These are phyloP conservation scores for Aspidiotus rigidus DNA, from an alignment of 2,888 invertebrate species.

Conservation along the genomic window DNA sequence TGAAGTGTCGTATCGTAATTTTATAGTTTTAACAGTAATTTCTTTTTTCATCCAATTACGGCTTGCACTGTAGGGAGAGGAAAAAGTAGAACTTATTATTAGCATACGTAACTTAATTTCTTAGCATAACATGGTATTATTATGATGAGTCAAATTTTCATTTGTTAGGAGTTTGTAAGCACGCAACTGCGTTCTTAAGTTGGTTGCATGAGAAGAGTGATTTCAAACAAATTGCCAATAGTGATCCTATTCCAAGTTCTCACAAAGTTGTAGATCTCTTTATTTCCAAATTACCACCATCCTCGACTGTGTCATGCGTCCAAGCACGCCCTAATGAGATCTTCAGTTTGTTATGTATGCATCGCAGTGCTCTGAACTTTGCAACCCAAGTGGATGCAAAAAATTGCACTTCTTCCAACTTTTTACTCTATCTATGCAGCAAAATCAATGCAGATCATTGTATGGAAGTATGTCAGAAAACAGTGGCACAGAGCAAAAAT, in stretches of 20 bases:
- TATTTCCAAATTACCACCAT: background rate
- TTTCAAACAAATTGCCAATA: background rate
- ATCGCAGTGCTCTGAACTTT: background rate
- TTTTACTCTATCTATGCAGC: background rate
- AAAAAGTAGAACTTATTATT: no score
- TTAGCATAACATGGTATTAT: no score
- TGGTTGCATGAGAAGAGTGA: constrained; percentile 37
- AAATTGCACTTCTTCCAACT: background rate
- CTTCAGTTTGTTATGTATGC: background rate
- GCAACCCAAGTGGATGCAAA: background rate
- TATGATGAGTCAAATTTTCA: no score
- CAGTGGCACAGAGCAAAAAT: constrained; percentile 25
- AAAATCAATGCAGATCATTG: background rate
- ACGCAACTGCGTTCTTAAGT: constrained; percentile 37
- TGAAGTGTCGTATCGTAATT: no score
- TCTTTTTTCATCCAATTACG: no score
- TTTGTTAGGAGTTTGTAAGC: constrained; percentile 38
- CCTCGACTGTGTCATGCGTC: background rate
- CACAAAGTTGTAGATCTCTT: background rate
- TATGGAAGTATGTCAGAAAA: constrained; percentile 7
- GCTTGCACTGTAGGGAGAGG: no score
- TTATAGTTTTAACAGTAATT: no score
- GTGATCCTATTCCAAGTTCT: background rate
- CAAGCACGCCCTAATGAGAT: background rate
- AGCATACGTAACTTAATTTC: no score